Evolutionary conservation across 2,888 invertebrate species (phyloP), one percentile per base, ranked within the genome.

Genomic region (Pilophorus perplexus): DNA sequence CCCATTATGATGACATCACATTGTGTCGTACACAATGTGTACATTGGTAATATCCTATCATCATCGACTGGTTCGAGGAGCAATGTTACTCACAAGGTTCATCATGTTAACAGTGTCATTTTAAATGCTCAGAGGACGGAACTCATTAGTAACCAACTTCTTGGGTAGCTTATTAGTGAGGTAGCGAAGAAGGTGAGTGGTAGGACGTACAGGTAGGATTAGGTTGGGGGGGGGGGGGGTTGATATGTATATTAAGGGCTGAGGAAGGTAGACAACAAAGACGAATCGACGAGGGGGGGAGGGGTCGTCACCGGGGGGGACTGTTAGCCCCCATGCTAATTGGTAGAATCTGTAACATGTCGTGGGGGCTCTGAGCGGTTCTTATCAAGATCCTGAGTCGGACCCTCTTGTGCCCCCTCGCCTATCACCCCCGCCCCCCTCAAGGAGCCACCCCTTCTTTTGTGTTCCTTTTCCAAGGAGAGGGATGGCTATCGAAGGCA

Each of bases 281-380:
- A 14, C 22, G 55, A 22, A 14, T 33, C 37, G 59, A 23, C 16
- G 42, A 40, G 22, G 42, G 23, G 28, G 33, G 62, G 62, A 28
- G 8, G 44, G 25, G 3, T 18, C 27, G 4, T 40, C 22, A 8
- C 16, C 14, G 28, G 64, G 42, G 20, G 64, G 40, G 27, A 27
- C 64, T 50, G 64, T 64, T 64, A 64, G 64, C 48, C n/a, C 48
- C 40, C 27, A 52, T 65, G 54, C 64, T 65, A 65, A 65, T 65
- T 65, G 64, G 64, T 65, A 54, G 54, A 64, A 64, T 64, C 52
- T 65, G 64, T 65, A 65, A 65, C 64, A 65, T 54, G 64, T 65
- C 64, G 52, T 65, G 64, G 46, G 18, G 18, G 12, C 27, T 6
- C 33, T 14, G 52, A n/a, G 3, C 18, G 10, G 37, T 20, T 25